Base-by-base conservation (phyloP, 2,797 vertebrate genomes). In the Synanceia verrucosa region DNA sequence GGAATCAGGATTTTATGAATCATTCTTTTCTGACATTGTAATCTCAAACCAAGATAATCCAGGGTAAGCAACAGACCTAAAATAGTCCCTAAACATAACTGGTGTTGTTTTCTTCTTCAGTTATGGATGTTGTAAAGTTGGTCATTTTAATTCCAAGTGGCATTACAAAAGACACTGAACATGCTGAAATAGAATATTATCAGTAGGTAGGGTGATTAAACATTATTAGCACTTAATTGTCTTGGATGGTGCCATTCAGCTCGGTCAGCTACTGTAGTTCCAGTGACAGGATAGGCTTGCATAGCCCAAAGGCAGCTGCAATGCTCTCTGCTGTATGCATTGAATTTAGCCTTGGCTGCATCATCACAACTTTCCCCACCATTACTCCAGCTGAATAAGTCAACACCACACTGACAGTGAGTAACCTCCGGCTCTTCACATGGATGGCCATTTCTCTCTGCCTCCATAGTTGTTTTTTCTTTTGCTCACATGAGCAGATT, bases 361-460 rank as follows among this genome's bases (percentile, higher is more conserved):
- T 89, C 85, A 86, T 83, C 85, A 86, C 82, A 80, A 79, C 82
- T 73, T 82, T 78, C 73, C 80, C 72, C 71, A 29, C 65, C 75
- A 84, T 88, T 88, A 81, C 76, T 87, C 75, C 73, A 85, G 74
- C 75, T 71, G 64, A 90, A 85, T 84, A 72, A 81, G 79, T 84
- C 83, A 83, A 85, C 65, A 64, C 50, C 47, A 29, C 52, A 3
- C 73, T 67, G 73, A 67, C 65, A 65, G 59, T n/a, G n/a, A n/a
- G 71, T 76, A 36, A 48, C 85, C 69, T n/a, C 55, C 9, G 84
- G 84, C 79, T 48, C 44, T 64, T 70, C 62, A 46, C 47, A 13
- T 34, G 13, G 55, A 73, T 19, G 19, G 29, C 71, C 65, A 47
- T 77, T 78, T 73, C 36, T 46, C 29, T 43, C 23, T 13, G 19